Evolutionary conservation across 2,888 invertebrate species (phyloP), one percentile per base, ranked within the genome.

Genomic region (Sesia apiformis): DNA sequence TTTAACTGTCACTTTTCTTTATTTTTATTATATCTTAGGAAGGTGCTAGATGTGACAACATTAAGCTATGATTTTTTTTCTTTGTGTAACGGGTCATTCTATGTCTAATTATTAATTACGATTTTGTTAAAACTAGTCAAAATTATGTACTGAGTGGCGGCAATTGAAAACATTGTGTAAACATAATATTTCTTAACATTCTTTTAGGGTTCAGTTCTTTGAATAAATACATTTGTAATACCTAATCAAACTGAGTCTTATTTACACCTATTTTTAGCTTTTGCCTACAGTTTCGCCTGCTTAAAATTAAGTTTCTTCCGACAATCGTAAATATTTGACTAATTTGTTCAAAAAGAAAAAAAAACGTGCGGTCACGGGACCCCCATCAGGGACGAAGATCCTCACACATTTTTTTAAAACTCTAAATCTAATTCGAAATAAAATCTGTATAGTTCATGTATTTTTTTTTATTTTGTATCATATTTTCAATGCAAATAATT

Each of bases 221-320:
- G 74, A 85, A 81, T 86, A 87, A 83, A 81, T 78, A 82, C 86
- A 88, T 88, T 88, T 89, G 87, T 88, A 89, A 87, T 86, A 86
- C 81, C 79, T 46, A 46, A 1, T 23, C 23, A 6, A 46, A 46
- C 23, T 46, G 46, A 46, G 46, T 46, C n/a, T 46, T 46, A 46
- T 46, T 46, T 46, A 23, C 23, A 23, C 23, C 23, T 23, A 1
- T 23, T 1, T 23, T 23, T 23, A 23, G 1, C 23, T 1, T 23
- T 23, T 23, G 23, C 23, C 23, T 23, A 23, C 23, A 23, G 23
- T 23, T 23, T 23, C 23, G 23, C 23, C 23, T 23, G 23, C 23
- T 23, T 23, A 23, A 23, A 23, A 23, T 23, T 23, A 23, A 23
- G 23, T 23, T 23, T 23, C 23, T 23, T 23, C 23, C 23, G 23